Conservation (phyloP, 2,113 vertebrate genomes). For the Leptosomus discolor region DNA sequence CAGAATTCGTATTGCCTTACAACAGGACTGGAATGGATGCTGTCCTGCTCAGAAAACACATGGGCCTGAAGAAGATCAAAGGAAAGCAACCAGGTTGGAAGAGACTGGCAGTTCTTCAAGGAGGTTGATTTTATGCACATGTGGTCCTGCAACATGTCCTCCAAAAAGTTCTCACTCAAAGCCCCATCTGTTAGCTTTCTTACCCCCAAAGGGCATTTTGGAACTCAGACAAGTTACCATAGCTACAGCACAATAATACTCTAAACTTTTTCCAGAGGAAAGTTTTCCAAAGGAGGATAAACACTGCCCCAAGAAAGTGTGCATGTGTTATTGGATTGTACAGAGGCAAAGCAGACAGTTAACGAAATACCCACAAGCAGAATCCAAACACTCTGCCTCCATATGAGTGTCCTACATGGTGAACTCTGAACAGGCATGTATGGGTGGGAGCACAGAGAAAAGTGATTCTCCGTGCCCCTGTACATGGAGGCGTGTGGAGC, state of each 20-base stretch:
- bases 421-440: neutral
- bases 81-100: neutral
- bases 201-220: neutral
- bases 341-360: neutral
- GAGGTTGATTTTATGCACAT: neutral
- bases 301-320: neutral
- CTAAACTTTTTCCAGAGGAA: neutral
- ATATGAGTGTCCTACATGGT: neutral
- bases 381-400: neutral
- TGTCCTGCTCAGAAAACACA: neutral
- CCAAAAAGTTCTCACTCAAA: neutral
- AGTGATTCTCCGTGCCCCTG: neutral
- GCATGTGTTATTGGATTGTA: neutral
- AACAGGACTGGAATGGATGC: neutral
- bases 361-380: neutral
- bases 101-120: neutral
- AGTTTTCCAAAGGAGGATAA: neutral
- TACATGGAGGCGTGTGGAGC: fast-evolving
- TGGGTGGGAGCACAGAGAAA: neutral
- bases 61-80: slow-evolving; percentile 18
- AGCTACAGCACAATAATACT: neutral
- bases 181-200: neutral
- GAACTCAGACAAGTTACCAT: neutral
- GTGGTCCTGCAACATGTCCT: neutral
- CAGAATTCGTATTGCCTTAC: neutral